Evolutionary conservation across 2,888 invertebrate genomes (phyloP).

Genomic region (Tiliacea citrago): DNA sequence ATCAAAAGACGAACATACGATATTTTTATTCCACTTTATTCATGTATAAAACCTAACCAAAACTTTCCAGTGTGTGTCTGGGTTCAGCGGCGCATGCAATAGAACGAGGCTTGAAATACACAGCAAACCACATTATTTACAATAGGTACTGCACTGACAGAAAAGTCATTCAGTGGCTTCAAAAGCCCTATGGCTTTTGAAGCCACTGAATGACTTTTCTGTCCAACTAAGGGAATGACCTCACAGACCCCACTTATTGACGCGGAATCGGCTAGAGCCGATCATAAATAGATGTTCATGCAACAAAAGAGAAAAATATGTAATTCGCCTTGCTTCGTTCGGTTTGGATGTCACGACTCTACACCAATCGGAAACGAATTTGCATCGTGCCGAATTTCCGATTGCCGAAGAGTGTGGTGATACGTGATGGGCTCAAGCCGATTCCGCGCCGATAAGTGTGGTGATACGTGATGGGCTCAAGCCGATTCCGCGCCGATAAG

Average conservation of each 20-base stretch:
- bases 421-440: background rate
- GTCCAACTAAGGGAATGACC: too few relatives aligned
- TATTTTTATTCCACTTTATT: conserved; percentile 55
- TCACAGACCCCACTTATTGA: background rate
- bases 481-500: background rate
- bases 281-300: background rate
- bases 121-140: background rate
- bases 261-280: background rate
- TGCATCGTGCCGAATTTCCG: background rate
- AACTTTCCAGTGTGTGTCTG: background rate
- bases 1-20: conserved; percentile 51
- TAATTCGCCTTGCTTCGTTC: background rate
- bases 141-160: background rate
- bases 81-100: background rate
- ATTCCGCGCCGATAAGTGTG: background rate
- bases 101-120: conserved; percentile 14
- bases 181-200: background rate
- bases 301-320: background rate
- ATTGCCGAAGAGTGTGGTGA: background rate
- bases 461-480: background rate
- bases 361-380: background rate
- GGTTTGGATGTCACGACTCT: background rate
- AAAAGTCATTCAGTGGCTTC: background rate
- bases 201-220: background rate
- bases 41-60: conserved; percentile 2